phyloP scores from a whole-genome alignment of 35 echinoderm and acorn worm genomes.

The Acanthaster planci region DNA sequence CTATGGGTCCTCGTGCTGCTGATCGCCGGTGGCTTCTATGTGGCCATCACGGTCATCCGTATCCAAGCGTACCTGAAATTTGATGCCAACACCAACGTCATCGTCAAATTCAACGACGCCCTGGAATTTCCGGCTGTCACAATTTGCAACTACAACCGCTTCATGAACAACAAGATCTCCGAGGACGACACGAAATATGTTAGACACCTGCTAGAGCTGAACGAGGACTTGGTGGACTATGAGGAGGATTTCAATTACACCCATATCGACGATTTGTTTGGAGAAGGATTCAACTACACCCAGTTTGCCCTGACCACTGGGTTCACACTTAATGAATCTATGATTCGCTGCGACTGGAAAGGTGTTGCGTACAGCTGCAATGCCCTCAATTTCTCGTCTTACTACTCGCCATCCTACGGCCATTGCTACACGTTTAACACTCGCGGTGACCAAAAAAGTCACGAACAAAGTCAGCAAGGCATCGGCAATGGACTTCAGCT shows the following conservation, averaged over 20 bases:
- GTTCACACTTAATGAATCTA: not conserved
- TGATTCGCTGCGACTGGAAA: not conserved
- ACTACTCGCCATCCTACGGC: not conserved
- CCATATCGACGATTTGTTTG: not conserved
- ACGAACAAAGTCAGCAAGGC: not conserved
- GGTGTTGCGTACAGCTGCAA: not conserved
- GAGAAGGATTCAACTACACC: not conserved
- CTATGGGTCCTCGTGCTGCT: not conserved
- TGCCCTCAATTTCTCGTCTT: not conserved
- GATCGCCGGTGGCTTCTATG: not conserved
- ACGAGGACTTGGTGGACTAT: not conserved
- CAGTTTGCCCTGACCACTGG: not conserved
- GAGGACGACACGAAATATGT: conserved; percentile 1
- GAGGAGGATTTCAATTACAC: not conserved
- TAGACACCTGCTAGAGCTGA: not conserved
- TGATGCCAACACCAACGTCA: not conserved
- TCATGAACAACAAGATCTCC: not conserved
- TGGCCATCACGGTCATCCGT: not conserved
- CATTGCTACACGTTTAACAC: conserved; percentile 6
- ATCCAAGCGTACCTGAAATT: not conserved
- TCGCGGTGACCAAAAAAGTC: too few relatives aligned
- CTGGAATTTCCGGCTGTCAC: conserved; percentile 1
- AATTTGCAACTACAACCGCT: conserved; percentile 4
- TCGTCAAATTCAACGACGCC: not conserved
- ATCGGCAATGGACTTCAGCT: conserved; percentile 5